phyloP scores from a whole-genome alignment of 2,797 vertebrate genomes.

The Argyrosomus regius region DNA sequence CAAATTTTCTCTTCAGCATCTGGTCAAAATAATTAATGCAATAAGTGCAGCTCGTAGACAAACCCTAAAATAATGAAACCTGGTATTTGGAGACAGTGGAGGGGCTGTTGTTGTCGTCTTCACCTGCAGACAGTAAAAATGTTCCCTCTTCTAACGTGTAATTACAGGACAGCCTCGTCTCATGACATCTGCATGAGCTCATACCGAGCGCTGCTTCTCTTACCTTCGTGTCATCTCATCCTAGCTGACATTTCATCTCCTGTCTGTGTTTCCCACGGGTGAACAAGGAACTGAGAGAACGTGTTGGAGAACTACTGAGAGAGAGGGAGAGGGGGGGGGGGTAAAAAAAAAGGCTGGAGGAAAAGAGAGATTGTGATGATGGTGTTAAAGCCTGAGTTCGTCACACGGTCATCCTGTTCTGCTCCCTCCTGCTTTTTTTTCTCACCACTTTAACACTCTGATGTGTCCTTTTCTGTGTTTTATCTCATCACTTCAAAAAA shows the following conservation, averaged over 20 bases:
- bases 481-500: neutral
- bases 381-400: neutral
- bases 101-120: neutral
- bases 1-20: no score
- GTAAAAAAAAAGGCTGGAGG: no score
- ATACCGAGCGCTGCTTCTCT: neutral
- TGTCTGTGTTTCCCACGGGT: neutral
- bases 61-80: no score
- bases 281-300: neutral
- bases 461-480: neutral
- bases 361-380: neutral
- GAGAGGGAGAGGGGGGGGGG: neutral
- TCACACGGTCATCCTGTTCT: constrained; percentile 8
- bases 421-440: neutral
- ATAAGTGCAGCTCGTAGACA: no score
- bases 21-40: no score
- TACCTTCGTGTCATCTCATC: constrained; percentile 17
- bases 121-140: constrained; percentile 1
- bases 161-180: constrained; percentile 4
- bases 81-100: neutral
- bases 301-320: constrained; percentile 10
- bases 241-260: constrained; percentile 11
- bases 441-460: neutral
- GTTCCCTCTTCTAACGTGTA: constrained; percentile 4
- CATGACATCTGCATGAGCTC: neutral